These are phyloP conservation scores for Metaphire vulgaris DNA, from an alignment of 1,140 invertebrate genomes.

Conservation along the genomic window DNA sequence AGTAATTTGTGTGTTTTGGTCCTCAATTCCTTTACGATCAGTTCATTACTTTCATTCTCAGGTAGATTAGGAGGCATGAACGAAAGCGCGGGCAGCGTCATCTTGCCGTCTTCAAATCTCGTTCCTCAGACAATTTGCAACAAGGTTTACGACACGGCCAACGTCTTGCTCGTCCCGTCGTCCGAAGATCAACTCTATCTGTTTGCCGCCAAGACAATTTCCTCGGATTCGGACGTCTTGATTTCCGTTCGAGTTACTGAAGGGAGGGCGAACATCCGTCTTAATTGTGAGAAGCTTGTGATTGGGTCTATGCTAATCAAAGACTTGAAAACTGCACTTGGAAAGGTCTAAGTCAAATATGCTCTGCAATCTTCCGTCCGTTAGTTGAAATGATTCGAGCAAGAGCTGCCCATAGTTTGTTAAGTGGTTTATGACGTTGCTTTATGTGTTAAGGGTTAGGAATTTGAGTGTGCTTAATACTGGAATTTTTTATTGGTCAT, in stretches of 20 bases:
- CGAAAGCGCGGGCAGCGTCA: slow-evolving; percentile 61
- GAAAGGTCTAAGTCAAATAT: slow-evolving; percentile 11
- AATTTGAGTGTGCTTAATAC: too few relatives aligned
- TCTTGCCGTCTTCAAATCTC: slow-evolving; percentile 49
- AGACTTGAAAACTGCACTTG: slow-evolving; percentile 61
- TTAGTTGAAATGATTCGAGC: too few relatives aligned
- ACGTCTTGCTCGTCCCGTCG: slow-evolving; percentile 67
- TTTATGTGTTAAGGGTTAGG: too few relatives aligned
- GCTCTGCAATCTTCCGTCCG: too few relatives aligned
- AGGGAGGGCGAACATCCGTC: slow-evolving; percentile 59
- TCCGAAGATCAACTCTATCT: slow-evolving; percentile 54
- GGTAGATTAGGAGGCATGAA: slow-evolving; percentile 80
- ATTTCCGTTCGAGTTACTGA: slow-evolving; percentile 61
- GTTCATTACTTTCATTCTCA: too few relatives aligned
- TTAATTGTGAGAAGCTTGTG: slow-evolving; percentile 95
- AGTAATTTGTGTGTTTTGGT: too few relatives aligned
- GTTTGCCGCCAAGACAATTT: slow-evolving; percentile 79
- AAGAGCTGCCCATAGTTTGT: too few relatives aligned
- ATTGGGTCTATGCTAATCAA: slow-evolving; percentile 84
- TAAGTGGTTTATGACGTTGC: too few relatives aligned
- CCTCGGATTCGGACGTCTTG: slow-evolving; percentile 72
- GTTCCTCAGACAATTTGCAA: slow-evolving; percentile 51
- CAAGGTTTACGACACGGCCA: slow-evolving; percentile 68
- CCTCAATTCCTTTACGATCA: too few relatives aligned
- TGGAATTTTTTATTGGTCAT: too few relatives aligned